A percentile compares a stretch with the other conserved stretches of the same genome.
phyloP scores from a whole-genome alignment of 2,888 invertebrate genomes.

The Adela reaumurella region DNA sequence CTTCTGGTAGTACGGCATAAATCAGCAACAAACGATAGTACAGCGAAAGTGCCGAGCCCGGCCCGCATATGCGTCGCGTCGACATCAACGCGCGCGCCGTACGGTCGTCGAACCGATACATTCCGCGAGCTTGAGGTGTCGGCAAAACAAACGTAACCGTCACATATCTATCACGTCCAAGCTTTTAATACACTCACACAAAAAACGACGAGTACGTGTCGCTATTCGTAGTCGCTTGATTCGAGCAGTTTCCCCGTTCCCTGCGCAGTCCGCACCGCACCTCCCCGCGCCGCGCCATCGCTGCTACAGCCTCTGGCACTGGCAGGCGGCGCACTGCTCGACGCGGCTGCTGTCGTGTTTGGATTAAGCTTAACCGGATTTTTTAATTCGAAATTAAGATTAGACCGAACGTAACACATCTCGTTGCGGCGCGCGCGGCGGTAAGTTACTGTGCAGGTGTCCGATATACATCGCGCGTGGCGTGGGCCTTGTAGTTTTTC shows the following conservation, averaged over 20 bases:
- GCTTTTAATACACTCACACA: not conserved
- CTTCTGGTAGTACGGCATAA: no score
- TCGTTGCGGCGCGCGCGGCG: no score
- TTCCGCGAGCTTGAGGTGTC: not conserved
- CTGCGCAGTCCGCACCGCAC: no score
- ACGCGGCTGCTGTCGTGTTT: not conserved
- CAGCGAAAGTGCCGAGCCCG: no score
- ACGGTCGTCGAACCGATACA: not conserved
- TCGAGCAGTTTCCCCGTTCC: not conserved
- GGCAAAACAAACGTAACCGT: not conserved
- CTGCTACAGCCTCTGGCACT: no score
- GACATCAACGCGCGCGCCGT: not conserved
- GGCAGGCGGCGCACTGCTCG: no score
- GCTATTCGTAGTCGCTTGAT: not conserved
- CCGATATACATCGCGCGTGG: not conserved
- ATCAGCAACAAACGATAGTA: no score
- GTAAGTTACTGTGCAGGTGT: not conserved
- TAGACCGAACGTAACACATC: not conserved
- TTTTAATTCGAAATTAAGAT: not conserved
- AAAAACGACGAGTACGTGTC: not conserved
- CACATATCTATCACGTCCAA: not conserved
- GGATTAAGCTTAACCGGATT: not conserved
- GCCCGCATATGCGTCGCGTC: no score
- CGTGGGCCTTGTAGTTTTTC: not conserved
- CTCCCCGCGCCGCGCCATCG: no score